Percentiles rank a stretch among this genome's conserved stretches.
These are phyloP conservation scores for Chaunax sp. DNA, from an alignment of 2,797 vertebrate species.

Conservation along the genomic window DNA sequence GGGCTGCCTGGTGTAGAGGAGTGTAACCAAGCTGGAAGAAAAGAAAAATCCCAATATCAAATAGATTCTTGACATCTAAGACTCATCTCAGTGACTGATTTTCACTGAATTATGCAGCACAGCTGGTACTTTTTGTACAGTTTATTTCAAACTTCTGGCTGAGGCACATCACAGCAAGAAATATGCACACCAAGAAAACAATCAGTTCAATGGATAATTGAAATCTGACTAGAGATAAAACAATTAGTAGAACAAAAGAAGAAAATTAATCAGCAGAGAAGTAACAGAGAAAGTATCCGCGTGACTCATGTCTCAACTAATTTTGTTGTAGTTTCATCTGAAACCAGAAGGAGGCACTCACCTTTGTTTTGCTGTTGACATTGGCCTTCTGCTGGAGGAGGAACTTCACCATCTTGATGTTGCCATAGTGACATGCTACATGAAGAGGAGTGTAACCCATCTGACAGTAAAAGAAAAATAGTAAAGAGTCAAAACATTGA, in stretches of 20 bases:
- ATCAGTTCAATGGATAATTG: too few species aligned
- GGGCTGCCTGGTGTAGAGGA: conserved; percentile 95
- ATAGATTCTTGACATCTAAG: not conserved
- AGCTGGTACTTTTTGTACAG: not conserved
- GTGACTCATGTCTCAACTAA: conserved; percentile 6
- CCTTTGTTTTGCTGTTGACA: conserved; percentile 96
- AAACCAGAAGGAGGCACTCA: conserved; percentile 73
- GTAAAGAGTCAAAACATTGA: not conserved
- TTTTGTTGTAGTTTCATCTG: conserved; percentile 34
- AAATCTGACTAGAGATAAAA: too few species aligned
- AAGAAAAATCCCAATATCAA: not conserved
- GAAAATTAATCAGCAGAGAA: too few species aligned
- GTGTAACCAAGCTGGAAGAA: conserved; percentile 91
- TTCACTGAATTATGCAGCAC: not conserved
- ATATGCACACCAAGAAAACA: too few species aligned
- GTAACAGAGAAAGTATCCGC: not conserved
- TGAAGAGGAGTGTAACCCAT: conserved; percentile 97
- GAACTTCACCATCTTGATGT: conserved; percentile 97
- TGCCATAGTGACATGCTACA: conserved; percentile 95
- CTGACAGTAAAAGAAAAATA: conserved; percentile 72
- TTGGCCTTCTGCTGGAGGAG: conserved; percentile 93
- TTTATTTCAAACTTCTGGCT: not conserved
- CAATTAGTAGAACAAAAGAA: too few species aligned
- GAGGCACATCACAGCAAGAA: too few species aligned
- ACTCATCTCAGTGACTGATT: not conserved